Evolutionary conservation across 2,888 invertebrate species (phyloP).

Genomic region (Villa cingulata): DNA sequence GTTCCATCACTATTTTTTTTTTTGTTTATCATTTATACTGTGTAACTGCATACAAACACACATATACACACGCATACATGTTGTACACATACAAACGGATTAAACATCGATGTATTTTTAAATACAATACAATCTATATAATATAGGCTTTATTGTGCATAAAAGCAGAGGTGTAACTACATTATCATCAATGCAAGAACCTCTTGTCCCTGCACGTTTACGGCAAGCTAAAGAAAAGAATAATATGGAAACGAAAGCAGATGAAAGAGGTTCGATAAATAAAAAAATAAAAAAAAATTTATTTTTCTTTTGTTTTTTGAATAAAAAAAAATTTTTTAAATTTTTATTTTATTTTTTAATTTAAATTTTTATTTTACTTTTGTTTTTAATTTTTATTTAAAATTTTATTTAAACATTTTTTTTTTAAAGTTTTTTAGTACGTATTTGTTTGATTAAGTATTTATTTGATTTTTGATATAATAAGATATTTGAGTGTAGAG

Average conservation of each 20-base stretch:
- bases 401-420: slow-evolving; percentile 7
- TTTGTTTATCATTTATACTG: neutral
- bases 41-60: neutral
- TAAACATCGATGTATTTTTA: no score
- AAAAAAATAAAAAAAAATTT: neutral
- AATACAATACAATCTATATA: no score
- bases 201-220: slow-evolving; percentile 43
- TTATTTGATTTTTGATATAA: no score
- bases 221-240: slow-evolving; percentile 48
- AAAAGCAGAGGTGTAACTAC: slow-evolving; percentile 67
- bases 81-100: no score
- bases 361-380: neutral
- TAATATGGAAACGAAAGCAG: slow-evolving; percentile 50
- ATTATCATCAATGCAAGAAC: slow-evolving; percentile 50
- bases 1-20: slow-evolving; percentile 3
- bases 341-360: neutral
- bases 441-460: no score
- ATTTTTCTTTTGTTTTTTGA: slow-evolving; percentile 4
- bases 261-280: slow-evolving; percentile 44
- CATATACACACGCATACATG: neutral
- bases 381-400: neutral
- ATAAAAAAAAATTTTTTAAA: slow-evolving; percentile 9
- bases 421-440: no score
- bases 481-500: no score
- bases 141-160: slow-evolving; percentile 58